Percentiles rank a stretch among this genome's conserved stretches.
Conservation (phyloP, 2,888 invertebrate species). For the Drosophila macrothrix region DNA sequence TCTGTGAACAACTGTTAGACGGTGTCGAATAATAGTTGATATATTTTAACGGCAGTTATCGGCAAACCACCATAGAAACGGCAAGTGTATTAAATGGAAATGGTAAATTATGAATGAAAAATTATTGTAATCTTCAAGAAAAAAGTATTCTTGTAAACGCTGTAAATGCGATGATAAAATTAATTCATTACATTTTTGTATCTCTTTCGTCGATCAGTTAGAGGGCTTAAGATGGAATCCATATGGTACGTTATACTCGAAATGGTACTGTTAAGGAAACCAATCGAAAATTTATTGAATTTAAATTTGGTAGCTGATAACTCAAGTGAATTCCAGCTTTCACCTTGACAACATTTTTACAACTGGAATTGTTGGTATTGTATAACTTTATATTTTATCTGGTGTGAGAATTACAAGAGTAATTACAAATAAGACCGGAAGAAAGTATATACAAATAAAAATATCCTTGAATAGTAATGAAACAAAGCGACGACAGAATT, state of each 20-base stretch:
- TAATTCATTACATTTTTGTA: background rate
- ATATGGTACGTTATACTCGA: conserved; percentile 19
- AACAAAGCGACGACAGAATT: background rate
- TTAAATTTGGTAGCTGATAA: background rate
- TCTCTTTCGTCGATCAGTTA: background rate
- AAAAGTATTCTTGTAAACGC: background rate
- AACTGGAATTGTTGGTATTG: background rate
- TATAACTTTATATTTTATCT: background rate
- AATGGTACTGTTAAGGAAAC: conserved; percentile 22
- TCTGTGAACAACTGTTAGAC: background rate
- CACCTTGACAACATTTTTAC: background rate
- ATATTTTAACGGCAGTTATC: background rate
- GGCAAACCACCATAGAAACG: background rate
- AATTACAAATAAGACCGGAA: background rate
- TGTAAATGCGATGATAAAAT: background rate
- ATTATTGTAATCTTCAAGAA: background rate
- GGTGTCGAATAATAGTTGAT: background rate
- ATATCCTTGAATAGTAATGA: background rate
- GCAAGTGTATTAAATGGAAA: background rate
- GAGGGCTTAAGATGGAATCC: conserved; percentile 4
- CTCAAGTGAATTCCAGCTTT: background rate
- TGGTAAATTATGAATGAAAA: background rate
- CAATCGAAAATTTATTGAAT: background rate
- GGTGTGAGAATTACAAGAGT: background rate
- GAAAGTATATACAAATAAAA: background rate